Conservation (phyloP, 2,888 invertebrate species). For the Drosophila pegasa region DNA sequence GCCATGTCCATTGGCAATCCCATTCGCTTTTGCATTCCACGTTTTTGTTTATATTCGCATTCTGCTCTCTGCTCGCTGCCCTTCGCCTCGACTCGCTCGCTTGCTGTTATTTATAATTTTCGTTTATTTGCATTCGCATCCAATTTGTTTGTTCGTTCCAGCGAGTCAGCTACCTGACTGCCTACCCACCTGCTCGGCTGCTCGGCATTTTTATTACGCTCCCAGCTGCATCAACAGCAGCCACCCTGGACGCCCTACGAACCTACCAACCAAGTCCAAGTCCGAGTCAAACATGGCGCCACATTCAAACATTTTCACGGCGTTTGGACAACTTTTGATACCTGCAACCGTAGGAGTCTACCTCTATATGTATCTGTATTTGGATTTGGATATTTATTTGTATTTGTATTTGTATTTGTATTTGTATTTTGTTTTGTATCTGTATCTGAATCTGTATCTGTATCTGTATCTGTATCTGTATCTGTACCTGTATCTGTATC, state of each 20-base stretch:
- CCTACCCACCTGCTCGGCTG: slow-evolving; percentile 6
- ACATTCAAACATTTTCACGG: slow-evolving; percentile 27
- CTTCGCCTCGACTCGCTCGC: slow-evolving; percentile 36
- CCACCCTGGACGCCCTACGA: slow-evolving; percentile 5
- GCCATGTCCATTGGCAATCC: slow-evolving; percentile 8
- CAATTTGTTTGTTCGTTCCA: slow-evolving; percentile 76
- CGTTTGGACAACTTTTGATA: slow-evolving; percentile 24
- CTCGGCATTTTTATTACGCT: slow-evolving; percentile 55
- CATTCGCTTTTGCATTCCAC: slow-evolving; percentile 21
- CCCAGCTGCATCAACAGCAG: slow-evolving; percentile 17
- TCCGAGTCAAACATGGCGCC: slow-evolving; percentile 18
- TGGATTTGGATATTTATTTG: background rate
- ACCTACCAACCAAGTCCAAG: slow-evolving; percentile 29
- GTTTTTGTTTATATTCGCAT: slow-evolving; percentile 39
- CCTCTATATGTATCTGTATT: background rate
- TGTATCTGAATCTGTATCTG: background rate
- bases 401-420: background rate
- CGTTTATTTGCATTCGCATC: slow-evolving; percentile 83
- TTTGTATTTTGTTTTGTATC: too few species aligned
- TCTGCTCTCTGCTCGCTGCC: slow-evolving; percentile 25
- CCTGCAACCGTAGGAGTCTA: slow-evolving; percentile 8
- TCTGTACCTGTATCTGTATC: background rate
- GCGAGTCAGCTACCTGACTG: slow-evolving; percentile 28
- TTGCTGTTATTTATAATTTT: slow-evolving; percentile 82
- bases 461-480: slow-evolving; percentile 1